Evolutionary conservation across 2,888 invertebrate genomes (phyloP).

Genomic region (Petrolisthes manimaculis): DNA sequence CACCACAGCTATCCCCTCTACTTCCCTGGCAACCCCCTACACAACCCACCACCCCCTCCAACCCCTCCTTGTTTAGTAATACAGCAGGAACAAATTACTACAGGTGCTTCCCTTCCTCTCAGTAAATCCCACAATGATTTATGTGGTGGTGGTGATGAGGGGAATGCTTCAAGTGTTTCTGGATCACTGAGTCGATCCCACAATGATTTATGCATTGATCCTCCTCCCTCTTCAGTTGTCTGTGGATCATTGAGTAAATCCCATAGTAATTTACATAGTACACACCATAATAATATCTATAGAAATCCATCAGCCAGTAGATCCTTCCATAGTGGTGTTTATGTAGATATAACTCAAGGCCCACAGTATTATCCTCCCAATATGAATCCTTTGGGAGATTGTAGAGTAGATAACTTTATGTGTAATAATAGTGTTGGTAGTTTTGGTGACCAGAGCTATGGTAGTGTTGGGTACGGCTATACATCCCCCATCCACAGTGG

Average conservation of each 20-base stretch:
- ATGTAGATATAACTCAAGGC: neutral
- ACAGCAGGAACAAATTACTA: conserved; percentile 44
- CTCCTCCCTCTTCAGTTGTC: no score
- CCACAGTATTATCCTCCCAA: neutral
- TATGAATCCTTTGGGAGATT: neutral
- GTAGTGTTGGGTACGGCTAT: conserved; percentile 33
- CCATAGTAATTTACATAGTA: conserved; percentile 4
- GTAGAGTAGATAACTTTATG: no score
- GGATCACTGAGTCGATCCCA: no score
- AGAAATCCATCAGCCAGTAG: no score
- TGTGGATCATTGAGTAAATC: no score
- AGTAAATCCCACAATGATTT: conserved; percentile 45
- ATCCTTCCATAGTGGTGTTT: neutral
- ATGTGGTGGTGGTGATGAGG: neutral
- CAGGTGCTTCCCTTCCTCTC: neutral
- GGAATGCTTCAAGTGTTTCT: neutral
- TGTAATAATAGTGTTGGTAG: neutral
- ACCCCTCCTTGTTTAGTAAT: conserved; percentile 47
- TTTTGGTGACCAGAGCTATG: neutral
- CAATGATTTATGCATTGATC: no score
- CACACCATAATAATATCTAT: neutral
- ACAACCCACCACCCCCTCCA: conserved; percentile 43
- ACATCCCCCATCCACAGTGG: conserved; percentile 32
- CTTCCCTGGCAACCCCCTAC: conserved; percentile 50
- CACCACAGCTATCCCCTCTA: conserved; percentile 57